Evolutionary conservation across 2,113 vertebrate genomes (phyloP).

Genomic region (Piaya cayana): DNA sequence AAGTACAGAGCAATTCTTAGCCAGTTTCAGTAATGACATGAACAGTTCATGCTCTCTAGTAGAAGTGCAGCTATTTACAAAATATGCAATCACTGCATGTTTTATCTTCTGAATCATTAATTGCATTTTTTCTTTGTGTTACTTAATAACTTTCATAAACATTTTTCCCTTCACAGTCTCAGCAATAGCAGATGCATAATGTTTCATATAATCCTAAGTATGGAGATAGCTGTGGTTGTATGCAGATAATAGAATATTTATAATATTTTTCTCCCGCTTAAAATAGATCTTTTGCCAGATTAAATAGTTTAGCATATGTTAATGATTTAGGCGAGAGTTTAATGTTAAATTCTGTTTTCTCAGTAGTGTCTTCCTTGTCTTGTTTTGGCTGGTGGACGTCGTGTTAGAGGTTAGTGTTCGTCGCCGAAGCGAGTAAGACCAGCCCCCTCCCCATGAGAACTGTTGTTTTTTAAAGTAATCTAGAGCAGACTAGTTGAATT

Average conservation of each 20-base stretch:
- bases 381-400: not conserved
- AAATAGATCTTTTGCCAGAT: not conserved
- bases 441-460: not conserved
- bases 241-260: not conserved
- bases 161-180: not conserved
- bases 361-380: not conserved
- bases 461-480: conserved; percentile 38
- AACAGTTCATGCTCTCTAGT: not conserved
- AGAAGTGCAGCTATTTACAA: not conserved
- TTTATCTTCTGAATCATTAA: not conserved
- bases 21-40: not conserved
- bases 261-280: not conserved
- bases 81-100: not conserved
- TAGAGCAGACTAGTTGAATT: conserved; percentile 62
- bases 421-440: not conserved
- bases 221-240: not conserved
- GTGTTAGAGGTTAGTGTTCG: not conserved
- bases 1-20: not conserved
- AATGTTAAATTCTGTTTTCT: conserved; percentile 3
- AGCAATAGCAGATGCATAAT: not conserved
- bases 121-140: not conserved
- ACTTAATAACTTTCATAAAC: not conserved
- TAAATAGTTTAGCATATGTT: not conserved
- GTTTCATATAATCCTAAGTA: not conserved
- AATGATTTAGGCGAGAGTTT: conserved; percentile 21